Evolutionary conservation across 2,797 vertebrate species (phyloP), one percentile per base, ranked within the genome.

Genomic region (Urocyon cinereoargenteus): DNA sequence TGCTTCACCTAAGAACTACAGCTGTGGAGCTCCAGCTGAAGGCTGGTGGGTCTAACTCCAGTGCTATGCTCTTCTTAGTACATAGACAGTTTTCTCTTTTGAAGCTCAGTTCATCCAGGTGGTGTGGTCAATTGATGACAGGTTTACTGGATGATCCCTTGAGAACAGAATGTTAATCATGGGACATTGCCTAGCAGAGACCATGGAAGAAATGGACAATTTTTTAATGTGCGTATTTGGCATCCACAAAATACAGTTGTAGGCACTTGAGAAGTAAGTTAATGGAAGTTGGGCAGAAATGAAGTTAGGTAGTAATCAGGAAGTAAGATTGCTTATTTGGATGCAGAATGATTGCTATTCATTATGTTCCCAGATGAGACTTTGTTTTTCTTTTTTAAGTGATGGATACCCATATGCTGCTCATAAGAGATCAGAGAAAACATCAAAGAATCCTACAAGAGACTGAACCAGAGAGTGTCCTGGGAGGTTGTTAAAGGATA

Each of bases 321-420:
- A 91, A 34, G 45, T 49, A 61, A 36, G 51, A 40, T 45, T 59
- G 45, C 62, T 83, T 78, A 61, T 89, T 70, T 86, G 40, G 36
- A 55, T 79, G 62, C 49, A 31, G 70, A 94, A 36, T 81, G 84
- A 77, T 59, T 51, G 14, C 45, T 66, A 9, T 51, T 55, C 34
- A 62, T 89, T 45, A 1, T 86, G 61, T 77, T 70, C 21, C 55
- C 62, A 51, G 45, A 93, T 34, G 26, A 91, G 45, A 77, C 34
- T 68, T 79, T 78, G 45, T 36, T 88, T 96, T 95, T 62, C 66
- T 90, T 66, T 93, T 77, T 73, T 85, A 94, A 95, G 40, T 61
- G 90, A 68, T 84, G 31, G 64, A 55, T 70, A 49, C 45, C 57
- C 49, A 70, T 68, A 21, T 79, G 51, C 59, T 88, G 55, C 28